phyloP scores from a whole-genome alignment of 2,113 vertebrate species.

The Nematolebias whitei region DNA sequence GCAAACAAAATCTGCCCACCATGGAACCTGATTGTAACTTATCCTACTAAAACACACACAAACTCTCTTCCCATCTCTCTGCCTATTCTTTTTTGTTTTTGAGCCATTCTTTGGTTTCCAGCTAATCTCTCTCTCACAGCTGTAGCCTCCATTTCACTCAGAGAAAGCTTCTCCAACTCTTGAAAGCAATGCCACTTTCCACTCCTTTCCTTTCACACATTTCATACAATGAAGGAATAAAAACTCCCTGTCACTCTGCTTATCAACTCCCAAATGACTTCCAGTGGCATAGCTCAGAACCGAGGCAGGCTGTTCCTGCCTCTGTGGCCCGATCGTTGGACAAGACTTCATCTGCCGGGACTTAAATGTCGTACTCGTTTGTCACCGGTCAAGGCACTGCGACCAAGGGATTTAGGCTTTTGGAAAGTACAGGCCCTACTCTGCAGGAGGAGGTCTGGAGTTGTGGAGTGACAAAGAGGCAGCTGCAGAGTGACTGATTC shows the following conservation, averaged over 20 bases:
- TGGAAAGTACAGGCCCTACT: constrained; percentile 38
- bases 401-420: constrained; percentile 19
- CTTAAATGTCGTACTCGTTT: constrained; percentile 63
- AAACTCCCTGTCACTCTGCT: constrained; percentile 43
- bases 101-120: constrained; percentile 41
- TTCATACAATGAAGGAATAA: constrained; percentile 53
- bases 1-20: constrained; percentile 64
- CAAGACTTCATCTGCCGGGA: constrained; percentile 21
- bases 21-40: constrained; percentile 47
- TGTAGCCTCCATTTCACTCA: constrained; percentile 60
- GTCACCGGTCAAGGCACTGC: constrained; percentile 22
- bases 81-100: constrained; percentile 33
- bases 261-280: constrained; percentile 69
- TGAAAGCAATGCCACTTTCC: constrained; percentile 64
- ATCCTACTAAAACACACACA: constrained; percentile 16
- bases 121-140: constrained; percentile 70
- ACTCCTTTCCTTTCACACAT: constrained; percentile 38
- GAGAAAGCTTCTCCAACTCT: constrained; percentile 54
- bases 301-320: constrained; percentile 20
- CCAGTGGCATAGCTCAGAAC: constrained; percentile 3
- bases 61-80: constrained; percentile 18
- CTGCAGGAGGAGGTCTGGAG: constrained; percentile 36
- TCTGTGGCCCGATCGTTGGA: constrained; percentile 42
- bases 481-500: constrained; percentile 12
- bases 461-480: constrained; percentile 12